These are phyloP conservation scores for Ceratotherium simum DNA, from an alignment of 2,113 vertebrate species.

Conservation along the genomic window DNA sequence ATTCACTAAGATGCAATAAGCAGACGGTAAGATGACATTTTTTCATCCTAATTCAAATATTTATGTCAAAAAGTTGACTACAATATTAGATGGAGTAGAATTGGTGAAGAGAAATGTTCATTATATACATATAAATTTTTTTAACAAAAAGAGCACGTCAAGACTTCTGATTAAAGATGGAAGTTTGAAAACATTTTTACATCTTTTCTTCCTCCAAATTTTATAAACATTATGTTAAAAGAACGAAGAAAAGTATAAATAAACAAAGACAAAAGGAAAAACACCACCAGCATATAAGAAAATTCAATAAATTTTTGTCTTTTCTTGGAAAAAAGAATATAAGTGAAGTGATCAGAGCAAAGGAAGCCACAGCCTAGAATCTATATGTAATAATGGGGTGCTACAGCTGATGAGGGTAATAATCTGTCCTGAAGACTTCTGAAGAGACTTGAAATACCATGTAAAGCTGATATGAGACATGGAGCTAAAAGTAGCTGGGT, in stretches of 20 bases:
- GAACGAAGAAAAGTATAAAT: background rate
- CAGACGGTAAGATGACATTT: background rate
- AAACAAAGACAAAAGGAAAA: constrained; percentile 6
- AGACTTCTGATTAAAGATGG: background rate
- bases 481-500: background rate
- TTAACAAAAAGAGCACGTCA: background rate
- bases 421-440: background rate
- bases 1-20: background rate
- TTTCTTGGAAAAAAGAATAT: background rate
- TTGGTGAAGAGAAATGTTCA: background rate
- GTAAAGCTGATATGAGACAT: background rate
- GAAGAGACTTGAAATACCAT: background rate
- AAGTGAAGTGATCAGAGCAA: background rate
- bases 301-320: background rate
- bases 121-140: background rate
- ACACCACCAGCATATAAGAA: background rate
- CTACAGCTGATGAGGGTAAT: background rate
- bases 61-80: background rate
- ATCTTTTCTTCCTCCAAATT: background rate
- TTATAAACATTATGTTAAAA: background rate
- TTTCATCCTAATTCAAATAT: background rate
- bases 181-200: background rate
- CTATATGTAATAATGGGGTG: background rate
- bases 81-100: background rate
- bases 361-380: background rate